Evolutionary conservation across 2,113 vertebrate genomes (phyloP), one percentile per base, ranked within the genome.

Genomic region (Columba livia): DNA sequence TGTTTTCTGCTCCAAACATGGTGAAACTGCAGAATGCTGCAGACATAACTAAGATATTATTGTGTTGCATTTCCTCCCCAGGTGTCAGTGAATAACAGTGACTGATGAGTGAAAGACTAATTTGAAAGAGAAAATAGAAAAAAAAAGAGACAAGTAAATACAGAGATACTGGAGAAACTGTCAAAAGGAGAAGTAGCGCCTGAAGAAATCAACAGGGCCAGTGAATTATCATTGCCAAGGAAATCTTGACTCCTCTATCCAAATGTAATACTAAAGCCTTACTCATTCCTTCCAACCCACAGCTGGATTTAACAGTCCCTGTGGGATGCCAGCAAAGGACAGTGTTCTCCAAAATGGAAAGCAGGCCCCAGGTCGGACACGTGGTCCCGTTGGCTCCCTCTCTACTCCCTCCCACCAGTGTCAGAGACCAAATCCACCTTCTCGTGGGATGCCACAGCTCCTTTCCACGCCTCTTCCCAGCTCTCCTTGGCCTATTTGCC

Each of bases 181-280:
- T 57, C 62, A 71, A 66, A 81, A 62, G 50, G 73, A 72, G 81
- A 47, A 65, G 40, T 3, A 34, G 28, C 8, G 23, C 42, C 88
- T 64, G 53, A 81, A 21, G 44, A 77, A 38, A 19, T 42, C 70
- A 50, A 11, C 57, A 40, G 56, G 28, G 60, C 62, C 62, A 64
- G 23, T 3, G 64, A 82, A 78, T 73, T 54, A 12, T 36, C 56
- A 34, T 56, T 94, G 93, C 93, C 85, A 93, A 83, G 81, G 78
- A 89, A 95, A 92, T 44, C 25, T 77, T 82, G 94, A 95, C 78
- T 94, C 50, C 58, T 82, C 66, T 28, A 5, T 48, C 78, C 79
- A 70, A 42, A 79, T 5, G 44, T 23, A 62, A 70, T 25, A 88
- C 36, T 15, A 29, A 56, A 85, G 66, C 15, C 20, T 95, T 65